phyloP scores from a whole-genome alignment of 2,113 vertebrate species.

The Xiphophorus maculatus region DNA sequence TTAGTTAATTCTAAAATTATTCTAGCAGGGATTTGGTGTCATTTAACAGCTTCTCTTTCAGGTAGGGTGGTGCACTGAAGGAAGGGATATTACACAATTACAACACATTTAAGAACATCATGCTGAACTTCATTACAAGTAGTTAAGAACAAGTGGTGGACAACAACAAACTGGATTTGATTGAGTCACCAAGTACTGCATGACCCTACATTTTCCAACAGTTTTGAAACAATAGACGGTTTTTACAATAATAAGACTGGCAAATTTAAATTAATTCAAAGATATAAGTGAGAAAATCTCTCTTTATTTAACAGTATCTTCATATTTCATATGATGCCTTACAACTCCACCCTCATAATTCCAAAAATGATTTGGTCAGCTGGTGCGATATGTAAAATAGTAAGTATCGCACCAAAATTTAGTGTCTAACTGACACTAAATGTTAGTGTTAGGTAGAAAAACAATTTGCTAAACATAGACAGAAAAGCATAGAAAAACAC shows the following conservation, averaged over 20 bases:
- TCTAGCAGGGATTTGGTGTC: constrained; percentile 12
- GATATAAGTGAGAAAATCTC: background rate
- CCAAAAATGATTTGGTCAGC: too few species aligned
- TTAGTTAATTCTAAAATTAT: background rate
- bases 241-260: background rate
- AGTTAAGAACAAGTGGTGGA: constrained; percentile 16
- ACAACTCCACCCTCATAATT: too few species aligned
- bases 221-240: background rate
- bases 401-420: too few species aligned
- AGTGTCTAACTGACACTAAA: too few species aligned
- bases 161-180: constrained; percentile 40
- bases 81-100: constrained; percentile 12
- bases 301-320: background rate
- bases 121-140: constrained; percentile 22
- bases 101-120: constrained; percentile 1
- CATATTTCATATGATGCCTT: too few species aligned
- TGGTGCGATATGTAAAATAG: too few species aligned
- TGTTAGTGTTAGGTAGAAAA: too few species aligned
- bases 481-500: too few species aligned
- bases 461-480: too few species aligned
- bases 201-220: background rate
- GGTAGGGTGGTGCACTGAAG: constrained; percentile 25
- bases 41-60: constrained; percentile 2
- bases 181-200: background rate
- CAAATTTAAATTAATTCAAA: background rate